Evolutionary conservation across 2,888 invertebrate genomes (phyloP).

Genomic region (Octonoba sinensis): DNA sequence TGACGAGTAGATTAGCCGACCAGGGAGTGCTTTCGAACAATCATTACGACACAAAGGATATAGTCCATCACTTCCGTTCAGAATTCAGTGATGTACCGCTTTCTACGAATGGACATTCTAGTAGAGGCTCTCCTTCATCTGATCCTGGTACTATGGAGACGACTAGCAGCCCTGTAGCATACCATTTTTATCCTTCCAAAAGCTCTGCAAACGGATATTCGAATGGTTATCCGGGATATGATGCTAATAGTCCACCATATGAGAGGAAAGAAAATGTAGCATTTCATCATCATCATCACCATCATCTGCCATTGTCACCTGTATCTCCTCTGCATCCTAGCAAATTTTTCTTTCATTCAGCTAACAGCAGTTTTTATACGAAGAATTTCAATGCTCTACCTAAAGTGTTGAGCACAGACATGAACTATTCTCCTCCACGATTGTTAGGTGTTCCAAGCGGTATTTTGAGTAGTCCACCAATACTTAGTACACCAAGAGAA

Average conservation of each 20-base stretch:
- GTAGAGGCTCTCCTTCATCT: slow-evolving; percentile 40
- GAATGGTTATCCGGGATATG: slow-evolving; percentile 47
- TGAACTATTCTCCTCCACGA: slow-evolving; percentile 26
- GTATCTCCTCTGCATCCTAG: slow-evolving; percentile 67
- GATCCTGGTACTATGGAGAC: slow-evolving; percentile 49
- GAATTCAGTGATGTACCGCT: slow-evolving; percentile 54
- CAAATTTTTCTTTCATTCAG: slow-evolving; percentile 66
- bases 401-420: slow-evolving; percentile 35
- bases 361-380: slow-evolving; percentile 57
- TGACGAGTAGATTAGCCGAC: slow-evolving; percentile 64
- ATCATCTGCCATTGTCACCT: slow-evolving; percentile 67
- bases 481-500: slow-evolving; percentile 30
- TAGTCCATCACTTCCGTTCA: slow-evolving; percentile 59
- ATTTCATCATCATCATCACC: slow-evolving; percentile 65
- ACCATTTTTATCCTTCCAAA: slow-evolving; percentile 33
- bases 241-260: slow-evolving; percentile 64
- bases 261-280: slow-evolving; percentile 63
- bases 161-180: slow-evolving; percentile 30
- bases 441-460: slow-evolving; percentile 32
- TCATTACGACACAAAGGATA: slow-evolving; percentile 65
- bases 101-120: slow-evolving; percentile 49
- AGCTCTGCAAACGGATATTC: slow-evolving; percentile 48
- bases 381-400: slow-evolving; percentile 58
- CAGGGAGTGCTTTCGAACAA: slow-evolving; percentile 62
- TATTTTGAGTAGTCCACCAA: slow-evolving; percentile 43